Evolutionary conservation across 2,113 vertebrate species (phyloP), one percentile per base, ranked within the genome.

Genomic region (Hippopotamus amphibius): DNA sequence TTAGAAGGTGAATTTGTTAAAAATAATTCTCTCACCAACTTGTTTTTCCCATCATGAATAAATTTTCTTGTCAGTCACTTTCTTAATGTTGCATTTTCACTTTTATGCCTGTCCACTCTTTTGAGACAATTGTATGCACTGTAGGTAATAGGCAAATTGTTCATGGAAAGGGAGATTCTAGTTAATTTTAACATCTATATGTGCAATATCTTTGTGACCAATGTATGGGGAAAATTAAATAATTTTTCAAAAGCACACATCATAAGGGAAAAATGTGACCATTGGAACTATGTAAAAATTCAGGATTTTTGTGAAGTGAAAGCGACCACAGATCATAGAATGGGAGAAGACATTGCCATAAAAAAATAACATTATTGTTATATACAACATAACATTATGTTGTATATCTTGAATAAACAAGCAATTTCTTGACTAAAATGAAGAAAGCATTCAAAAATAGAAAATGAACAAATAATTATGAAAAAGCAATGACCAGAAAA

Each of bases 11-110:
- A 92, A 93, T 84, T 92, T 95, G 46, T 90, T 96, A 90, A 91
- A 96, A 96, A 97, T 90, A 80, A 87, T 97, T 93, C 22, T 96
- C 43, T 87, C 33, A 79, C n/a, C 88, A 74, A 96, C 83, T 96
- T 95, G 22, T 69, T 95, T 95, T 93, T 86, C 46, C 50, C 16
- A 12, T 53, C 21, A 72, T 55, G 12, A 95, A 69, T 79, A 14
- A 65, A 95, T 77, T 85, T 43, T 90, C 85, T 88, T 77, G 50
- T 95, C 68, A 95, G 86, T 82, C 57, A 69, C 13, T 82, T 96
- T 61, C 43, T 85, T 77, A 66, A 72, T 91, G 61, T 37, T 57
- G 30, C 24, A 50, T 59, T 89, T 6, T 24, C 24, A 77, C 3
- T 68, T 74, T 94, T 69, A 94, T 2, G 83, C 24, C 41, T 87